Base-by-base conservation (phyloP, 2,113 vertebrate species). In the Hydrochoerus hydrochaeris region DNA sequence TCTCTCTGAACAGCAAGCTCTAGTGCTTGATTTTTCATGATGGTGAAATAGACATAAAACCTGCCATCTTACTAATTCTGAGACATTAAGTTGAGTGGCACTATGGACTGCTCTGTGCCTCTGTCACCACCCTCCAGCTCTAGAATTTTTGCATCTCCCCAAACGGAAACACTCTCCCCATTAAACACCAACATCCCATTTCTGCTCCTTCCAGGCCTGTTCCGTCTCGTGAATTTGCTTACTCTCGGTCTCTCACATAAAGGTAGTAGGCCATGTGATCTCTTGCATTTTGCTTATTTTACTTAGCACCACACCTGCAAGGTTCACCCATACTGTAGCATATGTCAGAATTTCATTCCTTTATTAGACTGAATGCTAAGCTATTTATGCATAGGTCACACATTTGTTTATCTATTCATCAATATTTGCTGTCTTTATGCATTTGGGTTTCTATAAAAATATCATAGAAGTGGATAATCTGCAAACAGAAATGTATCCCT, bases 71-170 rank as follows among this genome's bases (percentile, higher is more conserved):
- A 16, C 49, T 87, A 13, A 73, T 28, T 63, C 91, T 58, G 49
- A 20, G 16, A 38, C 9, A 7, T 2, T 49, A 2, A 22, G 16
- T 0, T 41, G 3, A 32, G 20, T 20, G 14, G 5, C 32, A 30
- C 7, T 44, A 38, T 60, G 73, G 2, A 32, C 35, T 67, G 16
- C 44, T 77, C 16, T 12, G 16, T 16, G 26, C 12, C 44, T 11
- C 16, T 8, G 14, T 82, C 52, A 63, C 30, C 63, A 38, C 19
- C 52, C 26, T 35, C 77, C 28, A 5, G 22, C 30, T 83, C 32
- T 71, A 86, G 52, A 63, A 26, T 35, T 7, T 73, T 4, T 60
- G 84, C 28, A 5, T 58, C 44, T 86, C 69, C 26, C 14, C 17
- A 49, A 54, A 24, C 26, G 6, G 65, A 63, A 69, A 46, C 58